Percentiles rank a stretch among this genome's conserved stretches.
Evolutionary conservation across 1,140 invertebrate genomes (phyloP).

Genomic region (Drosophila equinoxialis): DNA sequence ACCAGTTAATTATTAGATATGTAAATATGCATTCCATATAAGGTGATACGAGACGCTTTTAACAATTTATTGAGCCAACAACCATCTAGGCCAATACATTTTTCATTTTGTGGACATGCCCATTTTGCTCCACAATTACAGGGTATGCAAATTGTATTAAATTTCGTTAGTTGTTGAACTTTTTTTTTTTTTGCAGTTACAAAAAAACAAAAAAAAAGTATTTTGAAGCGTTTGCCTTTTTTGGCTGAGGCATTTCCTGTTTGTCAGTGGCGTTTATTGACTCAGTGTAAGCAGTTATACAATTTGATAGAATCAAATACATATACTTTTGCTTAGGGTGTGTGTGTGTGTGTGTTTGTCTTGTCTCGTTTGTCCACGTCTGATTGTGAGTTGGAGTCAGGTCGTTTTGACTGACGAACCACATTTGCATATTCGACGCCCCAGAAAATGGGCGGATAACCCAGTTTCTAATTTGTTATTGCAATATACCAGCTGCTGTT

Average conservation of each 20-base stretch:
- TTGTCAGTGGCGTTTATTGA: slow-evolving; percentile 52
- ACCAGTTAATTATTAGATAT: no score
- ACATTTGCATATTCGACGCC: slow-evolving; percentile 34
- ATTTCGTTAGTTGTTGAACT: slow-evolving; percentile 76
- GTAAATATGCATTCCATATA: background rate
- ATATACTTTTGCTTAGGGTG: background rate
- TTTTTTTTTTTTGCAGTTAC: slow-evolving; percentile 43
- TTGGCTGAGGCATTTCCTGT: slow-evolving; percentile 75
- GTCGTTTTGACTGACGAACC: slow-evolving; percentile 38
- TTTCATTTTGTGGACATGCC: background rate
- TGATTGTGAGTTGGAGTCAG: background rate
- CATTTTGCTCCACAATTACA: background rate
- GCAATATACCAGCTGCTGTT: slow-evolving; percentile 53
- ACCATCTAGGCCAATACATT: no score
- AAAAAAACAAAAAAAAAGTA: slow-evolving; percentile 40
- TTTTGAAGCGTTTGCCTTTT: slow-evolving; percentile 63
- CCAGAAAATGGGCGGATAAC: slow-evolving; percentile 43
- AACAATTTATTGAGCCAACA: background rate
- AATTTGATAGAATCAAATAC: slow-evolving; percentile 44
- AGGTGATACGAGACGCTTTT: background rate
- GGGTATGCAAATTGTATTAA: slow-evolving; percentile 68
- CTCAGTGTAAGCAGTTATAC: slow-evolving; percentile 56
- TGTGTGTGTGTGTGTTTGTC: slow-evolving; percentile 5
- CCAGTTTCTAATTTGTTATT: slow-evolving; percentile 56
- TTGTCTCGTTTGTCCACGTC: slow-evolving; percentile 64